Conservation (phyloP, 2,888 invertebrate species). For the Rugalucina vietnamica region DNA sequence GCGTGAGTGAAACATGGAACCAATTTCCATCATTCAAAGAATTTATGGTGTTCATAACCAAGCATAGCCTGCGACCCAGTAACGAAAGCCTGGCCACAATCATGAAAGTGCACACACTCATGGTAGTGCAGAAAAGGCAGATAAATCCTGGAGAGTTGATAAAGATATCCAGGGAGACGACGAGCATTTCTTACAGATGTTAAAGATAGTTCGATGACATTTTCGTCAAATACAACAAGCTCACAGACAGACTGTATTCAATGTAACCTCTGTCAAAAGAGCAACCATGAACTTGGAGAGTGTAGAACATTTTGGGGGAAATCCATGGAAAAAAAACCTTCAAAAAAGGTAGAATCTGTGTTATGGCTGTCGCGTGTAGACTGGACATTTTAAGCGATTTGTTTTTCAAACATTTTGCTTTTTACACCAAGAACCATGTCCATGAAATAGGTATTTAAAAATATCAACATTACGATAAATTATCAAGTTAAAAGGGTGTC, state of each 20-base stretch:
- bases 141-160: no score
- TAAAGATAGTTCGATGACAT: no score
- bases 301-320: background rate
- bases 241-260: no score
- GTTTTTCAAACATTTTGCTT: no score
- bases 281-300: background rate
- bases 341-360: background rate
- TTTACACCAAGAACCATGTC: no score
- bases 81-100: constrained; percentile 31
- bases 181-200: background rate
- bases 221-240: no score
- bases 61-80: constrained; percentile 61
- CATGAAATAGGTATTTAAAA: no score
- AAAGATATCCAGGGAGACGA: background rate
- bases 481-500: no score
- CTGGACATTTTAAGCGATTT: no score
- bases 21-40: constrained; percentile 44
- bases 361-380: constrained; percentile 10
- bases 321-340: background rate
- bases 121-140: background rate
- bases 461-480: no score
- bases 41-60: constrained; percentile 42
- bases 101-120: constrained; percentile 1
- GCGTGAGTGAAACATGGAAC: constrained; percentile 2
- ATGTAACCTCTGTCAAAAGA: background rate